These are phyloP conservation scores for Idaea biselata DNA, from an alignment of 2,888 invertebrate species.

Conservation along the genomic window DNA sequence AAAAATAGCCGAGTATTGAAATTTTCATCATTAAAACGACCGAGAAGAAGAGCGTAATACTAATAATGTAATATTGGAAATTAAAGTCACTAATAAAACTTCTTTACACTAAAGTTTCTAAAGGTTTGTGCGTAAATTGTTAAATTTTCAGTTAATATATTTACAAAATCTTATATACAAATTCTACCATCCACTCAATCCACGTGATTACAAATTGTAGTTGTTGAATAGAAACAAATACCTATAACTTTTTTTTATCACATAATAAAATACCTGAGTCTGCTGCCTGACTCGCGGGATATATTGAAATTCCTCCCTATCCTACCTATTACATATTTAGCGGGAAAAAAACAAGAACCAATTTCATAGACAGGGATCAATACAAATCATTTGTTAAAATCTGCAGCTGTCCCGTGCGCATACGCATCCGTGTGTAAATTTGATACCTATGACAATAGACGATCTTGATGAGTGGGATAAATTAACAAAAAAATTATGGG, in stretches of 20 bases:
- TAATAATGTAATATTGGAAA: slow-evolving; percentile 3
- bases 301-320: background rate
- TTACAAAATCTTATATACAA: background rate
- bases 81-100: background rate
- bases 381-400: slow-evolving; percentile 61
- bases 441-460: slow-evolving; percentile 60
- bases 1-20: slow-evolving; percentile 55
- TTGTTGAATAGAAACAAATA: background rate
- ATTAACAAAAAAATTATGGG: slow-evolving; percentile 44
- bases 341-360: slow-evolving; percentile 33
- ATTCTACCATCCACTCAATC: background rate
- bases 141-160: background rate
- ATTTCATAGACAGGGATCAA: slow-evolving; percentile 47
- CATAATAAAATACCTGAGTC: too few species aligned
- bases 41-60: slow-evolving; percentile 14
- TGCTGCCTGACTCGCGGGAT: too few species aligned
- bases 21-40: slow-evolving; percentile 59
- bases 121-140: background rate
- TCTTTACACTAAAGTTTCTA: background rate
- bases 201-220: background rate
- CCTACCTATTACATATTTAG: background rate
- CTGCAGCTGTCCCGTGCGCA: slow-evolving; percentile 60
- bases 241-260: too few species aligned
- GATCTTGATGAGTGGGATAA: slow-evolving; percentile 66
- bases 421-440: slow-evolving; percentile 61